phyloP scores from a whole-genome alignment of 2,113 vertebrate species.

The Calonectris borealis region DNA sequence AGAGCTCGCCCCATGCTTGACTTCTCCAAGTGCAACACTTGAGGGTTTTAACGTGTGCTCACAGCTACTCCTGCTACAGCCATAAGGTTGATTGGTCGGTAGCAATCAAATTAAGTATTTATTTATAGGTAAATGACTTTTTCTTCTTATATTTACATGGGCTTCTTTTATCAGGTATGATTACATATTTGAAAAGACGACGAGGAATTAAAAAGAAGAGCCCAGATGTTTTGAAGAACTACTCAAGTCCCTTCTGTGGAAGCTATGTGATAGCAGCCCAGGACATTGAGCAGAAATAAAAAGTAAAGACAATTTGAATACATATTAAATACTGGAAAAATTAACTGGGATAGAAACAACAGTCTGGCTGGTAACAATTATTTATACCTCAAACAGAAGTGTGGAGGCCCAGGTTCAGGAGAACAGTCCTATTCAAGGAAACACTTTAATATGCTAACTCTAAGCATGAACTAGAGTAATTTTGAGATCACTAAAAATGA shows the following conservation, averaged over 20 bases:
- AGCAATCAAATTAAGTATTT: background rate
- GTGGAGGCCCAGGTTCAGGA: background rate
- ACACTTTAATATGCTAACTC: background rate
- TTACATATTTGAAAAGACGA: background rate
- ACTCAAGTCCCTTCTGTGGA: background rate
- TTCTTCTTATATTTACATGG: background rate
- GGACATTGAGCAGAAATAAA: background rate
- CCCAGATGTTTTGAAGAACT: background rate
- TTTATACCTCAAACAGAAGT: background rate
- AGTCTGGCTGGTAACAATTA: background rate
- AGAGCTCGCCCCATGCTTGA: background rate
- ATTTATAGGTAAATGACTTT: background rate
- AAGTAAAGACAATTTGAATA: background rate
- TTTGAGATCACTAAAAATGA: background rate
- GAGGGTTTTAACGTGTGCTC: background rate
- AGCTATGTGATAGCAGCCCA: background rate
- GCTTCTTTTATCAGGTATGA: background rate
- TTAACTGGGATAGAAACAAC: background rate
- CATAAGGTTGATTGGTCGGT: background rate
- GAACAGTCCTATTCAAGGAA: background rate
- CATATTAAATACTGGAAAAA: background rate
- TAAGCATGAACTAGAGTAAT: background rate
- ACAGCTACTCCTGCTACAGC: background rate
- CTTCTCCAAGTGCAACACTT: background rate
- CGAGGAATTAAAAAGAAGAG: background rate